Evolutionary conservation across 1,140 invertebrate genomes (phyloP).

Genomic region (Brachionus paranguensis): DNA sequence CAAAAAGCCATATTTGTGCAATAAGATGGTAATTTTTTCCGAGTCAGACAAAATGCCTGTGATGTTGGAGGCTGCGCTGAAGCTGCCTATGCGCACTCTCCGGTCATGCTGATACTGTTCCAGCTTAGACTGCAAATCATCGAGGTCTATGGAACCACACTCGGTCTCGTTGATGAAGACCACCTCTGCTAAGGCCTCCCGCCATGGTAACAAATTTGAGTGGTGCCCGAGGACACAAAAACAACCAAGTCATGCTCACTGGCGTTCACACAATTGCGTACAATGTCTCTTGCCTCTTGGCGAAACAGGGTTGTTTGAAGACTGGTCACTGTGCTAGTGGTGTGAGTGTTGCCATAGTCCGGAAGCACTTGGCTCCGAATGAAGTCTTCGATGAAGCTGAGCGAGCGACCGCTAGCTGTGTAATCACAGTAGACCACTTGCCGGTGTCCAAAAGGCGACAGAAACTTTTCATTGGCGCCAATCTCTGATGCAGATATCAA

Average conservation of each 20-base stretch:
- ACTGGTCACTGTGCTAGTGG: neutral
- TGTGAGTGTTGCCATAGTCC: slow-evolving; percentile 58
- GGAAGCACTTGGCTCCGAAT: slow-evolving; percentile 73
- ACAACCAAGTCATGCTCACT: slow-evolving; percentile 42
- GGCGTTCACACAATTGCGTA: slow-evolving; percentile 41
- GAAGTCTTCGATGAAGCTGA: slow-evolving; percentile 82
- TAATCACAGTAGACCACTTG: slow-evolving; percentile 38
- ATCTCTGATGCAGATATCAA: slow-evolving; percentile 5
- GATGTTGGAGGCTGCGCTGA: slow-evolving; percentile 77
- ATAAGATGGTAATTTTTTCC: slow-evolving; percentile 69
- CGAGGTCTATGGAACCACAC: slow-evolving; percentile 67
- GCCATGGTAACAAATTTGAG: slow-evolving; percentile 75
- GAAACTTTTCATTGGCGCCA: neutral
- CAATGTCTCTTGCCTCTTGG: slow-evolving; percentile 34
- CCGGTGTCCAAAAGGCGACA: neutral
- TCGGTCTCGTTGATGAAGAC: slow-evolving; percentile 69
- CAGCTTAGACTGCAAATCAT: neutral
- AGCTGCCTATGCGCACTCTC: slow-evolving; percentile 67
- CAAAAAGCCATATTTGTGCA: slow-evolving; percentile 75
- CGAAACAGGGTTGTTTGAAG: slow-evolving; percentile 30
- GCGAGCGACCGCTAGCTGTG: slow-evolving; percentile 52
- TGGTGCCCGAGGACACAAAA: slow-evolving; percentile 53
- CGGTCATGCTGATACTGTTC: slow-evolving; percentile 27
- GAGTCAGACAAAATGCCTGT: slow-evolving; percentile 80
- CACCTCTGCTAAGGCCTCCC: slow-evolving; percentile 71